These are phyloP conservation scores for Agriopis marginaria DNA, from an alignment of 2,888 invertebrate genomes.

Conservation along the genomic window DNA sequence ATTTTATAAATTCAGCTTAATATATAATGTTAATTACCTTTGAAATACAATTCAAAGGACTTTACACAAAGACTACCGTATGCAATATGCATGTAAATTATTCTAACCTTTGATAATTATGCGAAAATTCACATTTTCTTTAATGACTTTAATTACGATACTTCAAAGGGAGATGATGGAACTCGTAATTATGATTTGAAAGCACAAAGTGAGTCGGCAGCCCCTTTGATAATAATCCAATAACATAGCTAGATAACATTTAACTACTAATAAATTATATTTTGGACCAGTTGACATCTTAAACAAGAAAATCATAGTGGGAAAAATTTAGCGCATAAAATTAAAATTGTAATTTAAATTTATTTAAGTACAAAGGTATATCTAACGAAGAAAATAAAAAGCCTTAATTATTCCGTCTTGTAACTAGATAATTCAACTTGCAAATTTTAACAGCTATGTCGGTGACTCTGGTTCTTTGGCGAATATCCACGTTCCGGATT, in stretches of 20 bases:
- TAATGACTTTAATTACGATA: slow-evolving; percentile 10
- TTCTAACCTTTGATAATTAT: slow-evolving; percentile 17
- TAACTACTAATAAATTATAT: background rate
- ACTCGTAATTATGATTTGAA: background rate
- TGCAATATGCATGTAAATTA: slow-evolving; percentile 18
- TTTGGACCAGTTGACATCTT: background rate
- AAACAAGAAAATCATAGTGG: background rate
- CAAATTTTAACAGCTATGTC: no score
- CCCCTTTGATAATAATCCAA: background rate
- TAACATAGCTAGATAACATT: background rate
- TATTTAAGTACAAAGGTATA: no score
- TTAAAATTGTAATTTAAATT: no score
- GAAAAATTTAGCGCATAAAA: background rate
- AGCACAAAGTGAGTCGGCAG: background rate
- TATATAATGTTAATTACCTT: background rate
- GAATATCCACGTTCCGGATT: no score
- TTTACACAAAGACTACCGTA: slow-evolving; percentile 1
- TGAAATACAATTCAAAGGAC: slow-evolving; percentile 6
- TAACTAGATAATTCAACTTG: no score
- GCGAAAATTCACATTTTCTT: slow-evolving; percentile 14
- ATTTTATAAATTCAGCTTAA: background rate
- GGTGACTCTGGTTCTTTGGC: no score
- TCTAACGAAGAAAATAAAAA: no score
- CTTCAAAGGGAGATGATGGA: slow-evolving; percentile 10
- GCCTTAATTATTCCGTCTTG: no score